Evolutionary conservation across 1,140 invertebrate species (phyloP), one percentile per base, ranked within the genome.

Genomic region (Nasonia vitripennis): DNA sequence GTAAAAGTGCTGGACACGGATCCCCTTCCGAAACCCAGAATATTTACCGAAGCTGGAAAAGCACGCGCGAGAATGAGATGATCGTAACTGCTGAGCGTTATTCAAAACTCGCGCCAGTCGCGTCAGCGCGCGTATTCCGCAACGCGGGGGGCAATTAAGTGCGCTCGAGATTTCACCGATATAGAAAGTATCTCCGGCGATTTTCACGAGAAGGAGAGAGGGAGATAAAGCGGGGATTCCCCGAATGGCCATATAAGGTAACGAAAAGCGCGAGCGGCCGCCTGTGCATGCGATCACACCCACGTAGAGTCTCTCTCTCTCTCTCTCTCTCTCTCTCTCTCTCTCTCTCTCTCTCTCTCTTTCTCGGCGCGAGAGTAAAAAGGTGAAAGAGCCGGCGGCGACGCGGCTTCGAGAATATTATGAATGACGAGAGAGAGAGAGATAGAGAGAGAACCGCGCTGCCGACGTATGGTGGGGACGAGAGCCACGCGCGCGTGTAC

Each of bases 321-420:
- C 27, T 27, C 27, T 27, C 27, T 27, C 27, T 27, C 68, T 27
- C 68, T 71, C 73, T 27, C 27, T 27, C 27, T 27, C 27, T 27
- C 27, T 27, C 27, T 27, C 27, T 27, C 27, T 27, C 27, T 27
- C 27, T 27, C 27, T 27, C 27, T 27, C 27, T 27, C 27, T 27
- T 27, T 27, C 68, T 71, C 73, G 41, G 45, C 75, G 45, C 17
- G 7, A 70, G 27, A 10, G n/a, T 17, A 55, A 77, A 77, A 77
- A 77, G 37, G 77, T 78, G 77, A 78, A 78, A 78, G 45, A 78
- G 77, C 48, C 17, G 48, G 9, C 77, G 78, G 75, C 55, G 34
- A 34, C 6, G 78, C 67, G 5, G 17, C 20, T 11, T 67, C 31
- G 68, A 71, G 79, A 71, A 81, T 73, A 81, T 71, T 81, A 81